Conservation (phyloP, 1,140 invertebrate species). For the Charaxes varanes region DNA sequence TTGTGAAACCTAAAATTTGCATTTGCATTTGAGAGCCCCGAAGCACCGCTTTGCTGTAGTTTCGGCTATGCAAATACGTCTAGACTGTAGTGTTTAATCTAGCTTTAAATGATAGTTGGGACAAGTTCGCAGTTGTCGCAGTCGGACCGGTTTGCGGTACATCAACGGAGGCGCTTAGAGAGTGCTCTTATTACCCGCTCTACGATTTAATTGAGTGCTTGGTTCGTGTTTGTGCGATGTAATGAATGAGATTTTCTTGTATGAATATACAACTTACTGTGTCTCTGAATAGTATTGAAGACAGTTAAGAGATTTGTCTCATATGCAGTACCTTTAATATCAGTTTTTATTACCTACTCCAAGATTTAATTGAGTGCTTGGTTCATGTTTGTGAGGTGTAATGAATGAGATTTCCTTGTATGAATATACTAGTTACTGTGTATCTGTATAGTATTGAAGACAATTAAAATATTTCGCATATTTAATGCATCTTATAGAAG, state of each 20-base stretch:
- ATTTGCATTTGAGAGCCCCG: too few species aligned
- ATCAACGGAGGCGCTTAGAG: conserved; percentile 29
- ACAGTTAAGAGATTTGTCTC: too few species aligned
- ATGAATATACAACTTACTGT: conserved; percentile 13
- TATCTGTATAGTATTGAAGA: background rate
- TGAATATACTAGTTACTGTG: conserved; percentile 5
- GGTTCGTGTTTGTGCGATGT: conserved; percentile 29
- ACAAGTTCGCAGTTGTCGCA: conserved; percentile 4
- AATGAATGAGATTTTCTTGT: conserved; percentile 30
- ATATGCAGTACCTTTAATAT: too few species aligned
- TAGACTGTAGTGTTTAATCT: too few species aligned
- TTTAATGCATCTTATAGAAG: background rate
- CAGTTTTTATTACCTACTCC: conserved; percentile 29
- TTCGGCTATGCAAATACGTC: background rate
- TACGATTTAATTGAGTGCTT: conserved; percentile 41
- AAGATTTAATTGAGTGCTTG: conserved; percentile 42
- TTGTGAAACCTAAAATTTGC: too few species aligned
- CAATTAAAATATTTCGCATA: background rate
- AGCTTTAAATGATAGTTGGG: background rate
- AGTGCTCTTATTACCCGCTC: conserved; percentile 30
- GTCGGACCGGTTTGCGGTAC: conserved; percentile 24
- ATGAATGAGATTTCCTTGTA: conserved; percentile 29
- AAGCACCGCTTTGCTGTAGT: too few species aligned
- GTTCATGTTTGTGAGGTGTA: conserved; percentile 29
- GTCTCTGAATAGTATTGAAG: too few species aligned